Evolutionary conservation across 2,113 vertebrate species (phyloP).

Genomic region (Sturnus vulgaris): DNA sequence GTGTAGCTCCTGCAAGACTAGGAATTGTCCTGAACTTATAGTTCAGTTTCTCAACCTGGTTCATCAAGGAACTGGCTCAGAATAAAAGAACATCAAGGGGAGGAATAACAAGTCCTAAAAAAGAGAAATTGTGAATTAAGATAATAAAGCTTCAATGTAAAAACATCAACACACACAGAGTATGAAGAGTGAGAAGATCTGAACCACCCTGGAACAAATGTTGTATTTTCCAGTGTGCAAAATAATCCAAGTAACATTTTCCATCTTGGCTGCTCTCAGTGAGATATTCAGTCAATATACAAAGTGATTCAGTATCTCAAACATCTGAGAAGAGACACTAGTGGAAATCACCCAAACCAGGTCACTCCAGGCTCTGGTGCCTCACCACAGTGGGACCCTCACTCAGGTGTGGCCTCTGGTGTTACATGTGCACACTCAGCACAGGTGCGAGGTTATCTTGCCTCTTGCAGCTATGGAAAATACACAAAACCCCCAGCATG

Average conservation of each 20-base stretch:
- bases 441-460: not conserved
- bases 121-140: not conserved
- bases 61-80: not conserved
- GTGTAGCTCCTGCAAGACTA: not conserved
- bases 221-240: not conserved
- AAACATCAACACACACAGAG: not conserved
- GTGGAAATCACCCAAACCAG: not conserved
- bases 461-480: not conserved
- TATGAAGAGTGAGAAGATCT: not conserved
- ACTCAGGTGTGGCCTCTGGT: not conserved
- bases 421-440: not conserved
- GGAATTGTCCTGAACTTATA: not conserved
- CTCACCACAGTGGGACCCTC: not conserved
- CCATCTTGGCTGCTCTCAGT: not conserved
- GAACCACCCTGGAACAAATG: not conserved
- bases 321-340: not conserved
- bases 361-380: not conserved
- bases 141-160: not conserved
- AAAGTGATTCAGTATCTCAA: not conserved
- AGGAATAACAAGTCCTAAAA: not conserved
- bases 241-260: constrained; percentile 3
- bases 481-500: not conserved
- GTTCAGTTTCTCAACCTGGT: not conserved
- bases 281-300: not conserved
- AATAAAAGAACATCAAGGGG: not conserved